Evolutionary conservation across 2,888 invertebrate species (phyloP), one percentile per base, ranked within the genome.

Genomic region (Ophion ellenae): DNA sequence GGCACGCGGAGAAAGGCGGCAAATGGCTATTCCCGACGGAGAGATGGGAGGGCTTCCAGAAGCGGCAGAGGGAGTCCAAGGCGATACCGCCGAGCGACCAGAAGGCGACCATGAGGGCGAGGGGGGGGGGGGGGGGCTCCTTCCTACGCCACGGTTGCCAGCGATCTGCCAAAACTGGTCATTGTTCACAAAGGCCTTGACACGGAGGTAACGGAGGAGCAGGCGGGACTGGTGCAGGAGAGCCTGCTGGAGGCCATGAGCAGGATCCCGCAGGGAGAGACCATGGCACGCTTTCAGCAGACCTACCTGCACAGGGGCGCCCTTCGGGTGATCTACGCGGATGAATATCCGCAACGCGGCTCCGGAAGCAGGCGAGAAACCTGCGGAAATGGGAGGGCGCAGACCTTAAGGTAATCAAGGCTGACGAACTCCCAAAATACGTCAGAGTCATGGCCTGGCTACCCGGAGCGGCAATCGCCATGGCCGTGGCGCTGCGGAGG

Each of bases 321-420:
- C 10, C 53, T 76, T 20, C 74, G 20, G 20, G 74, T 69, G 14
- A 36, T 36, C 32, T 47, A 73, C 45, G 59, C 66, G 1, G 74
- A 81, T 14, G 59, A 74, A 5, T 47, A 75, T 3, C 69, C 61
- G 74, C 74, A 17, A 17, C 7, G 2, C 69, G 69, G 74, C 74
- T 81, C 9, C 14, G 59, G 61, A 47, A 32, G 9, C 59, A 75
- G 67, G 63, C 36, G 14, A 20, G 1, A 4, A 75, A 63, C 32
- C 67, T 75, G n/a, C 45, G 47, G 28, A 74, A 74, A 61, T 74
- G 73, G 73, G 67, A 74, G 81, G 81, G 67, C 57, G 17, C 67
- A 69, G 59, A 76, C 20, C 57, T 73, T 11, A 24, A 59, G 73
- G 73, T 57, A 2, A 57, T 80, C 24, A 63, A 66, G 66, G 66